These are phyloP conservation scores for Turritopsis dohrnii DNA, from an alignment of 30 jellyfish, hydroid and myxozoan genomes.

Conservation along the genomic window DNA sequence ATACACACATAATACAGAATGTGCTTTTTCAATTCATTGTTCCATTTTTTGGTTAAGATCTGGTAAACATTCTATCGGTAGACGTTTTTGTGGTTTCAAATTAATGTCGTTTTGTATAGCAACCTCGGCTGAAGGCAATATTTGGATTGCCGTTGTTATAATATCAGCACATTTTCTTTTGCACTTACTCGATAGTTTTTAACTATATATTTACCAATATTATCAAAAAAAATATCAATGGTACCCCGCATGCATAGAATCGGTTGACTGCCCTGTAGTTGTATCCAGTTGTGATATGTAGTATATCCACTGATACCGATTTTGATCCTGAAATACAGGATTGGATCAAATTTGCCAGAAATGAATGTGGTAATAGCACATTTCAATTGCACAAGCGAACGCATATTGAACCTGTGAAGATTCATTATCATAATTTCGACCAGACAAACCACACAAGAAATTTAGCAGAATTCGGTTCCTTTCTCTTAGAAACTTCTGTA, in stretches of 20 bases:
- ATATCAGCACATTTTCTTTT: not conserved
- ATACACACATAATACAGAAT: not conserved
- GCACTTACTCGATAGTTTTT: not conserved
- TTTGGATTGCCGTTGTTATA: not conserved
- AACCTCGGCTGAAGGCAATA: fast-evolving
- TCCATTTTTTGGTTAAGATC: not conserved
- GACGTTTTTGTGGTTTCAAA: not conserved
- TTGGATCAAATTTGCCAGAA: not conserved
- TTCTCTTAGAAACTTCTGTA: not conserved
- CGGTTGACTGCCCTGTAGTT: not conserved
- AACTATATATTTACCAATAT: not conserved
- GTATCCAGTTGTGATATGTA: not conserved
- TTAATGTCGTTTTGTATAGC: not conserved
- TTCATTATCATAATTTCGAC: too few relatives aligned
- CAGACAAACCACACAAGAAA: too few relatives aligned
- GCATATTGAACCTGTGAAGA: not conserved
- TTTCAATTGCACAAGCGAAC: not conserved
- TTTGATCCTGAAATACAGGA: not conserved
- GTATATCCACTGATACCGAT: not conserved
- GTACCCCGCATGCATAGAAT: not conserved
- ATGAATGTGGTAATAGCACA: not conserved
- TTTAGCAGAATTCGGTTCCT: too few relatives aligned
- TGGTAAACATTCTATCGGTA: not conserved
- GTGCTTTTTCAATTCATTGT: not conserved
- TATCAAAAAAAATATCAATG: not conserved